Base-by-base conservation (phyloP, 2,113 vertebrate genomes). In the Poeciliopsis retropinna region DNA sequence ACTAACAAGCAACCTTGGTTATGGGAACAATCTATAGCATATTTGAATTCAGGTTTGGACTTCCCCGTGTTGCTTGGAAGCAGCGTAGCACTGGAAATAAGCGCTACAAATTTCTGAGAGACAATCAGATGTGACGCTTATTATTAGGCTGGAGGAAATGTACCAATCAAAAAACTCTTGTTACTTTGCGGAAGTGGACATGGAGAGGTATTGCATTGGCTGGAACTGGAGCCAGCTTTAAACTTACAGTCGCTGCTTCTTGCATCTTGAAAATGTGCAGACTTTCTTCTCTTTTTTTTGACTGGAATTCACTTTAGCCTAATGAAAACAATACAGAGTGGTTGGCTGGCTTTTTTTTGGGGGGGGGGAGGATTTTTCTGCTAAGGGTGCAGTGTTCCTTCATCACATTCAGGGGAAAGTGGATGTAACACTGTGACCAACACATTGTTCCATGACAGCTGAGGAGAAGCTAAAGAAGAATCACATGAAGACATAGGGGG, bases 21-120 rank as follows among this genome's bases (percentile, higher is more conserved):
- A 87, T 92, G 91, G 89, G 89, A 92, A 92, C 87, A 5, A 92
- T 92, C 88, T 44, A 92, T 92, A 91, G 62, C 44, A 32, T 75
- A 73, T 86, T 68, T 64, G 67, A 61, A 82, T 61, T 74, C 77
- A 37, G 34, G 32, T 62, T 69, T 72, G 41, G 51, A 44, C 69
- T 69, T 82, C 60, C 54, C 22, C 67, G 25, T 67, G 79, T 72
- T 69, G 30, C 13, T 34, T 29, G n/a, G 15, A 65, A 64, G 8
- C 34, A 54, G 22, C 73, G 39, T 27, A 10, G 66, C 29, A 34
- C 57, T 29, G 19, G 39, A 71, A 73, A 63, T 29, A 67, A 63
- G 17, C 54, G 29, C 51, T 3, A 11, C 44, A 39, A 11, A 47
- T 54, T 60, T 39, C 25, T 31, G 6, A 5, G 2, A 62, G 34